These are phyloP conservation scores for Parotia lawesii DNA, from an alignment of 2,113 vertebrate genomes.

Conservation along the genomic window DNA sequence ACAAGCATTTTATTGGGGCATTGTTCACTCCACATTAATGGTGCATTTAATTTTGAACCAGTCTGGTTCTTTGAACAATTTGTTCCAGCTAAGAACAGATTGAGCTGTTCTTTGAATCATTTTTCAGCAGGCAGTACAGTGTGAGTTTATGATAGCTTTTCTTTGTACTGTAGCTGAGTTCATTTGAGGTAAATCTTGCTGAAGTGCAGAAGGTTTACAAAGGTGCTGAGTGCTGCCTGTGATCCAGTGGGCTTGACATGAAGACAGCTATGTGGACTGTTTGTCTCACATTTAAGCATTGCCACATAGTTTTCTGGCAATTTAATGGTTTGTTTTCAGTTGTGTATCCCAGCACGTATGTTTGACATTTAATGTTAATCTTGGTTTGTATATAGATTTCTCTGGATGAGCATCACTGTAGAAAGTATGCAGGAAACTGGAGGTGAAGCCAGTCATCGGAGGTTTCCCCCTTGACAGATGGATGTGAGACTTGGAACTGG, in stretches of 20 bases:
- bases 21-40: constrained; percentile 23
- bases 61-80: constrained; percentile 53
- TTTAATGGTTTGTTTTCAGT: neutral
- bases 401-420: neutral
- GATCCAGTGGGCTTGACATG: neutral
- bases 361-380: neutral
- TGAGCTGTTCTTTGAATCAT: constrained; percentile 64
- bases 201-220: neutral
- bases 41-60: constrained; percentile 36
- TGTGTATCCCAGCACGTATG: neutral
- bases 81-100: constrained; percentile 68
- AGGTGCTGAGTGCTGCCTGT: neutral
- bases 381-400: neutral
- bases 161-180: constrained; percentile 40
- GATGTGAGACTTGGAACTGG: neutral
- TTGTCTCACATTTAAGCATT: neutral
- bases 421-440: neutral
- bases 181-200: constrained; percentile 43
- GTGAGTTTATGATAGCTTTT: constrained; percentile 26
- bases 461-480: neutral
- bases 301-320: neutral
- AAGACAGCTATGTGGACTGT: neutral
- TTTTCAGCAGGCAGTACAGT: constrained; percentile 39
- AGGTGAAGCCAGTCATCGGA: neutral
- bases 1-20: neutral